Conservation (phyloP, 2,113 vertebrate species). For the Orcinus orca region DNA sequence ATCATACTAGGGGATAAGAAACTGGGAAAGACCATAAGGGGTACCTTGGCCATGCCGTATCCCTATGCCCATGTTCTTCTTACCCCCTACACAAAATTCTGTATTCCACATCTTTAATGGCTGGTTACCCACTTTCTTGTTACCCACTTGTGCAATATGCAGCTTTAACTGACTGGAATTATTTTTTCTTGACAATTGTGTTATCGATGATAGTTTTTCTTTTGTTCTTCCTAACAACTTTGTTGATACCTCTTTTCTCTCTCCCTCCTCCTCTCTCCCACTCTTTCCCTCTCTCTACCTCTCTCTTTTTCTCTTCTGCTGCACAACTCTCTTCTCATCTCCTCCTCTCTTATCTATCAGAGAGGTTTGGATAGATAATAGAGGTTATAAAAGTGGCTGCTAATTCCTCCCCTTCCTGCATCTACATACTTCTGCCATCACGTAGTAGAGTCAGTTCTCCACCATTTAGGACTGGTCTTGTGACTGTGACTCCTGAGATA, state of each 20-base stretch:
- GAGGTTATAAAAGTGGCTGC: not conserved
- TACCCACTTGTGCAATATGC: not conserved
- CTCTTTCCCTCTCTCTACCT: not conserved
- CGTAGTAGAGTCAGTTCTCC: not conserved
- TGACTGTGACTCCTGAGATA: not conserved
- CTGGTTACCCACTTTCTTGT: not conserved
- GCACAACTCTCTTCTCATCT: not conserved
- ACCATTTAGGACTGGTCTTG: not conserved
- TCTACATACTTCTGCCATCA: not conserved
- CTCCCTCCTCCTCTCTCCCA: not conserved
- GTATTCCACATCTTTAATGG: not conserved
- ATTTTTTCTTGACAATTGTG: not conserved
- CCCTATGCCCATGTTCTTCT: not conserved
- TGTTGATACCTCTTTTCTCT: not conserved
- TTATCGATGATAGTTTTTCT: not conserved
- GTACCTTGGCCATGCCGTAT: too few relatives aligned
- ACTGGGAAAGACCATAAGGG: not conserved
- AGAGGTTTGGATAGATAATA: not conserved
- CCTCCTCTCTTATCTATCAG: not conserved
- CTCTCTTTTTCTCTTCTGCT: not conserved
- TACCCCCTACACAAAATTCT: not conserved
- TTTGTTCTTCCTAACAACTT: not conserved
- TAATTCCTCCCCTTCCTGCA: not conserved
- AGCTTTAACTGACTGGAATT: not conserved
- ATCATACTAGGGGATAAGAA: not conserved